These are phyloP conservation scores for Cheilosia impressa DNA, from an alignment of 2,888 invertebrate species.

Conservation along the genomic window DNA sequence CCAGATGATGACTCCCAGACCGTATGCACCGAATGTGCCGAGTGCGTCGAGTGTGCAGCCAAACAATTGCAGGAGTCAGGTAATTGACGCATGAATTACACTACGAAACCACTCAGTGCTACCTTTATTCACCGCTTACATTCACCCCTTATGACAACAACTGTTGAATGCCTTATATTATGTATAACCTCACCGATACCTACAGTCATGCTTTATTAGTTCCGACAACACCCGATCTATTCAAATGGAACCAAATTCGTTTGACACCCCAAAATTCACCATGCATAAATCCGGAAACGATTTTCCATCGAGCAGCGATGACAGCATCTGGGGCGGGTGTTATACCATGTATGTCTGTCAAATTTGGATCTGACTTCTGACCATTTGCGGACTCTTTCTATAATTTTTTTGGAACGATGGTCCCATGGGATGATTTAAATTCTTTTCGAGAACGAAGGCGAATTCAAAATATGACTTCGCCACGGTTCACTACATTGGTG, in stretches of 20 bases:
- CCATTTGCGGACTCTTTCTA: slow-evolving; percentile 35
- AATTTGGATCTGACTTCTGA: slow-evolving; percentile 34
- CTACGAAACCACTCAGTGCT: slow-evolving; percentile 2
- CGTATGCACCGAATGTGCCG: slow-evolving; percentile 83
- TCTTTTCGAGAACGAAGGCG: slow-evolving; percentile 36
- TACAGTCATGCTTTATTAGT: slow-evolving; percentile 60
- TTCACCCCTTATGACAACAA: slow-evolving; percentile 26
- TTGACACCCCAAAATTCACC: slow-evolving; percentile 45
- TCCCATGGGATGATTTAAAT: slow-evolving; percentile 41
- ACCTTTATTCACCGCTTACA: neutral
- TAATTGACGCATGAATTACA: slow-evolving; percentile 76
- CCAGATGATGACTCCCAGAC: slow-evolving; percentile 81
- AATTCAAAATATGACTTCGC: slow-evolving; percentile 48
- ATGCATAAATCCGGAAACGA: slow-evolving; percentile 66
- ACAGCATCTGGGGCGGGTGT: neutral
- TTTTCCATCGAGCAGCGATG: slow-evolving; percentile 37
- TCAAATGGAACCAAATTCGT: slow-evolving; percentile 43
- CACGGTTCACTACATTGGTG: slow-evolving; percentile 58
- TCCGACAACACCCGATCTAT: slow-evolving; percentile 40
- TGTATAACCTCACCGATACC: neutral
- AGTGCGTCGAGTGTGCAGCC: slow-evolving; percentile 83
- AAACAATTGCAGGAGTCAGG: slow-evolving; percentile 83
- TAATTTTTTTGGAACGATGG: slow-evolving; percentile 35
- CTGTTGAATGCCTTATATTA: slow-evolving; percentile 48
- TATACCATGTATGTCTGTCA: slow-evolving; percentile 9